Evolutionary conservation across 2,113 vertebrate genomes (phyloP).

Genomic region (Syngnathus scovelli): DNA sequence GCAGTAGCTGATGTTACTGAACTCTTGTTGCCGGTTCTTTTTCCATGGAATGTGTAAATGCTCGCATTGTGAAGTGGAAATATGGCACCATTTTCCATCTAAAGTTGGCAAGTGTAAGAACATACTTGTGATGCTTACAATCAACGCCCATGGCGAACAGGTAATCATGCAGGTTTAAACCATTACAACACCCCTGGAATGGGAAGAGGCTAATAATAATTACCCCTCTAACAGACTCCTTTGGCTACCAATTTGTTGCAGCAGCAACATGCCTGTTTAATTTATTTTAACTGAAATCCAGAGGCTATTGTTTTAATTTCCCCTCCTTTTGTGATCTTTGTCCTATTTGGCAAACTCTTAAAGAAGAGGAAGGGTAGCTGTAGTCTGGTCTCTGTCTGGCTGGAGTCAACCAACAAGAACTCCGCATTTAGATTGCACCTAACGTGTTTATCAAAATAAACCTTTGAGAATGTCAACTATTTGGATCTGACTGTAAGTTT

Average conservation of each 20-base stretch:
- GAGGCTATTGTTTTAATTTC: constrained; percentile 24
- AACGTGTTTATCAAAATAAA: constrained; percentile 57
- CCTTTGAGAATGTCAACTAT: constrained; percentile 43
- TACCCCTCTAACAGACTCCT: constrained; percentile 11
- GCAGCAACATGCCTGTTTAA: constrained; percentile 15
- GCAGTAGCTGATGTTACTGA: constrained; percentile 11
- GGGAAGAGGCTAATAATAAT: constrained; percentile 11
- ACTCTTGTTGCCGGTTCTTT: constrained; percentile 7
- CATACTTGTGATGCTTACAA: constrained; percentile 11
- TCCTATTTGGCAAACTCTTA: constrained; percentile 21
- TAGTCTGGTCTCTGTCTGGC: constrained; percentile 7
- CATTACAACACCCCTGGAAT: constrained; percentile 7
- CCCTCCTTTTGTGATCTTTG: constrained; percentile 15
- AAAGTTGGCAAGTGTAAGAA: constrained; percentile 14
- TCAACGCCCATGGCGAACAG: constrained; percentile 9
- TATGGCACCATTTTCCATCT: constrained; percentile 12
- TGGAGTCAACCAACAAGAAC: neutral
- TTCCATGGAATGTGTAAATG: constrained; percentile 51
- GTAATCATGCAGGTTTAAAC: constrained; percentile 4
- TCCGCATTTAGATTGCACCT: constrained; percentile 22
- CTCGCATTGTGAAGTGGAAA: constrained; percentile 60
- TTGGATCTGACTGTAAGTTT: neutral
- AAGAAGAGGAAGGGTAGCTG: constrained; percentile 24
- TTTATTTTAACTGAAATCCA: constrained; percentile 37
- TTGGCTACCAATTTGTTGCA: constrained; percentile 29